Evolutionary conservation across 1,140 invertebrate species (phyloP).

Genomic region (Plutomurus gul): DNA sequence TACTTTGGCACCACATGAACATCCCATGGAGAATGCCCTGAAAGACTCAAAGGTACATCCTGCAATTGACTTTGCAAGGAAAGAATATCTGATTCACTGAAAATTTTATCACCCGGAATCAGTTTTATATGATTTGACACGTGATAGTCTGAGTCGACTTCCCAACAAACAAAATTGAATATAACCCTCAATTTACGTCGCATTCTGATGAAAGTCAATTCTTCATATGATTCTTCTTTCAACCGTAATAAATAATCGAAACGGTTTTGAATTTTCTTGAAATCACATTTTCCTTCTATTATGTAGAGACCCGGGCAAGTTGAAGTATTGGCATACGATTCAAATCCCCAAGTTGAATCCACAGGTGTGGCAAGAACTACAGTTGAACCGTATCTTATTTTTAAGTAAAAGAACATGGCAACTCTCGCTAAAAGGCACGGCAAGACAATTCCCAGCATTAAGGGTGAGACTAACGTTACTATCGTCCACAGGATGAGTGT

Average conservation of each 20-base stretch:
- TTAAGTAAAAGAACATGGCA: neutral
- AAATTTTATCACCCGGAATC: neutral
- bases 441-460: neutral
- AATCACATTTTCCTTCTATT: slow-evolving; percentile 47
- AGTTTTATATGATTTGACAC: slow-evolving; percentile 37
- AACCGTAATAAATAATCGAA: neutral
- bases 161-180: slow-evolving; percentile 46
- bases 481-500: slow-evolving; percentile 18
- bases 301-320: slow-evolving; percentile 41
- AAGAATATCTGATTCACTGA: slow-evolving; percentile 41
- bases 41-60: slow-evolving; percentile 38
- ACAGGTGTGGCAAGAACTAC: slow-evolving; percentile 18
- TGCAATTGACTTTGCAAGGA: slow-evolving; percentile 35
- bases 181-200: slow-evolving; percentile 23
- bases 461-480: neutral
- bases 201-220: slow-evolving; percentile 31
- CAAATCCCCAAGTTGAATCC: slow-evolving; percentile 32
- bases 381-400: neutral
- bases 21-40: slow-evolving; percentile 47
- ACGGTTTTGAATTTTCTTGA: slow-evolving; percentile 32
- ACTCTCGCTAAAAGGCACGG: neutral
- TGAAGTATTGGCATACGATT: slow-evolving; percentile 23
- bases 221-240: neutral
- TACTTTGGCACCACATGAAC: slow-evolving; percentile 48
- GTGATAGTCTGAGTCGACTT: slow-evolving; percentile 17